Percentiles rank a stretch among this genome's conserved stretches.
Conservation (phyloP, 2,888 invertebrate species). For the Eilema caniola region DNA sequence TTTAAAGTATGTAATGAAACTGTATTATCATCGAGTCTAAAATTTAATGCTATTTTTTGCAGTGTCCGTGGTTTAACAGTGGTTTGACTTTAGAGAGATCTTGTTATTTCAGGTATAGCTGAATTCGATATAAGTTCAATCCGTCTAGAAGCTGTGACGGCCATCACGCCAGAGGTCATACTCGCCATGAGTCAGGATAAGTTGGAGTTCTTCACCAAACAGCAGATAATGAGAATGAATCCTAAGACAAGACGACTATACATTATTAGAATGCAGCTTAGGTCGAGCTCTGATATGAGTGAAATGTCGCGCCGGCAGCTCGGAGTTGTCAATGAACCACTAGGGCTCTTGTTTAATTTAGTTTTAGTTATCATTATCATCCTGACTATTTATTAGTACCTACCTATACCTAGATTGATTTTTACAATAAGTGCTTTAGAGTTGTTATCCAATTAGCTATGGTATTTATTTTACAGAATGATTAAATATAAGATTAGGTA, state of each 20-base stretch:
- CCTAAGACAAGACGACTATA: constrained; percentile 71
- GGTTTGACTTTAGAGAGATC: too few species aligned
- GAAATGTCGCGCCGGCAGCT: constrained; percentile 58
- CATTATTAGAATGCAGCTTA: constrained; percentile 75
- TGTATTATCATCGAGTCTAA: too few species aligned
- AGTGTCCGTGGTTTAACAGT: too few species aligned
- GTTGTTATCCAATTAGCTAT: background rate
- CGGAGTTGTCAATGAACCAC: constrained; percentile 3
- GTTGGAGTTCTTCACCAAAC: constrained; percentile 72
- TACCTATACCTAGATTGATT: too few species aligned
- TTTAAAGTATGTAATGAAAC: too few species aligned
- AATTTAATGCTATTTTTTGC: too few species aligned
- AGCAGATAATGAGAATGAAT: constrained; percentile 76
- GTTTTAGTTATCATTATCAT: constrained; percentile 32
- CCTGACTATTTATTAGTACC: constrained; percentile 23
- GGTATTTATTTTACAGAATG: background rate
- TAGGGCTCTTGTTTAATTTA: constrained; percentile 24
- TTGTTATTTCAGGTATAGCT: constrained; percentile 66
- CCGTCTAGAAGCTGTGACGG: constrained; percentile 74
- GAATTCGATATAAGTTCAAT: constrained; percentile 71
- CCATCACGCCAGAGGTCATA: constrained; percentile 69
- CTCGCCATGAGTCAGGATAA: constrained; percentile 70
- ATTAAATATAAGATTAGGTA: background rate
- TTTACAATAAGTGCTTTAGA: background rate
- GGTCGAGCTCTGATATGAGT: constrained; percentile 70